Conservation (phyloP, 2,113 vertebrate genomes). For the Bos javanicus region DNA sequence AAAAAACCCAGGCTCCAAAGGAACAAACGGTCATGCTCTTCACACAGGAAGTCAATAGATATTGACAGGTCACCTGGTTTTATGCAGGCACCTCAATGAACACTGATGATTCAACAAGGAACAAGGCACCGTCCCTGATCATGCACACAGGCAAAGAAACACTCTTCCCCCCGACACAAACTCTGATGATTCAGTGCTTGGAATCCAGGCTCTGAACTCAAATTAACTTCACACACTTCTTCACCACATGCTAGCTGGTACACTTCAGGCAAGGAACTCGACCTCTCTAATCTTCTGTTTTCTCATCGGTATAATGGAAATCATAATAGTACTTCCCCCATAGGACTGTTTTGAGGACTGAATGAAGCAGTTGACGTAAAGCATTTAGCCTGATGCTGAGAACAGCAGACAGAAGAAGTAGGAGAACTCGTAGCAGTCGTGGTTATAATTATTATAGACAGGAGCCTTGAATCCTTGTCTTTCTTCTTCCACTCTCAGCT, state of each 20-base stretch:
- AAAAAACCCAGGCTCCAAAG: too few relatives aligned
- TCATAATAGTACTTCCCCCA: neutral
- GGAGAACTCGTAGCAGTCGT: accelerated
- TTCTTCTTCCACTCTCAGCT: neutral
- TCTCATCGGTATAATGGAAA: neutral
- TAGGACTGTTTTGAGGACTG: neutral
- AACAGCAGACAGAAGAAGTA: neutral
- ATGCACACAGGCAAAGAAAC: neutral
- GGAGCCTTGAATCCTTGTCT: neutral
- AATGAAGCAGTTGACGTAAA: neutral
- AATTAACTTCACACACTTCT: neutral
- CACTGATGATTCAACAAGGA: neutral
- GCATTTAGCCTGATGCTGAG: too few relatives aligned
- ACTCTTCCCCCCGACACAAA: neutral
- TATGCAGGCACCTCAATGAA: neutral
- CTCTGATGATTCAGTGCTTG: neutral
- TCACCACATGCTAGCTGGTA: neutral
- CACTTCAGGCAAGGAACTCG: neutral
- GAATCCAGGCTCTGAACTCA: neutral
- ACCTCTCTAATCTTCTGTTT: neutral
- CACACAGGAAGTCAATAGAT: neutral
- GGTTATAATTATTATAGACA: neutral
- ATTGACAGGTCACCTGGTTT: accelerated
- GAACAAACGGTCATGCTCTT: accelerated
- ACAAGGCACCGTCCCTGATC: neutral